Percentiles rank a stretch among this genome's conserved stretches.
Conservation (phyloP, 2,888 invertebrate species). For the Glyphotaelius pellucidus region DNA sequence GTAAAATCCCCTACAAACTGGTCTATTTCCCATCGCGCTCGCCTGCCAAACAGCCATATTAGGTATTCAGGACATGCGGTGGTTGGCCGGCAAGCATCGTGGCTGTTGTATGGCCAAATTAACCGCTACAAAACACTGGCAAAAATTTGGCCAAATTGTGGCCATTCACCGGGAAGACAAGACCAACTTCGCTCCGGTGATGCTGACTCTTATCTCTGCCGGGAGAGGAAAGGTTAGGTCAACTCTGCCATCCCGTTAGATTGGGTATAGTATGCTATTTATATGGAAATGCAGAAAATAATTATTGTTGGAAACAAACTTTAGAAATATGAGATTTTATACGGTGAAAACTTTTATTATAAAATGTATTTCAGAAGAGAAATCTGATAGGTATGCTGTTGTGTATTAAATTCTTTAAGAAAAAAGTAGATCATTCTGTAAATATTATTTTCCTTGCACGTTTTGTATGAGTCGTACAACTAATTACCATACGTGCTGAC, state of each 20-base stretch:
- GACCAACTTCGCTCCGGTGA: slow-evolving; percentile 11
- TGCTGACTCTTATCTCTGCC: not conserved
- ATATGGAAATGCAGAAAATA: not conserved
- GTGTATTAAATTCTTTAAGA: no score
- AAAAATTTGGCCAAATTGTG: slow-evolving; percentile 44
- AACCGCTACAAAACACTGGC: slow-evolving; percentile 32
- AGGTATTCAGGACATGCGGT: slow-evolving; percentile 1
- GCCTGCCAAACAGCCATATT: not conserved
- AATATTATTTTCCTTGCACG: no score
- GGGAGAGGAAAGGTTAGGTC: not conserved
- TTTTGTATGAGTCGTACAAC: no score
- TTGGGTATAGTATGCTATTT: no score
- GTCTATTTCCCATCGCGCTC: not conserved
- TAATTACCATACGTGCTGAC: no score
- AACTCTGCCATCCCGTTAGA: not conserved
- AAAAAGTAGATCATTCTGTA: no score
- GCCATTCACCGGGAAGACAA: slow-evolving; percentile 35
- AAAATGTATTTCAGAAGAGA: not conserved
- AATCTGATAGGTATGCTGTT: no score
- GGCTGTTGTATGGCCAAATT: slow-evolving; percentile 38
- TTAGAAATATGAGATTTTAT: not conserved
- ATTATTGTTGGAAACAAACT: not conserved
- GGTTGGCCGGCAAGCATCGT: not conserved
- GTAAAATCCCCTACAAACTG: not conserved
- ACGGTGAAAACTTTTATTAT: not conserved